phyloP scores from a whole-genome alignment of 2,113 vertebrate genomes.

The Phasianus colchicus region DNA sequence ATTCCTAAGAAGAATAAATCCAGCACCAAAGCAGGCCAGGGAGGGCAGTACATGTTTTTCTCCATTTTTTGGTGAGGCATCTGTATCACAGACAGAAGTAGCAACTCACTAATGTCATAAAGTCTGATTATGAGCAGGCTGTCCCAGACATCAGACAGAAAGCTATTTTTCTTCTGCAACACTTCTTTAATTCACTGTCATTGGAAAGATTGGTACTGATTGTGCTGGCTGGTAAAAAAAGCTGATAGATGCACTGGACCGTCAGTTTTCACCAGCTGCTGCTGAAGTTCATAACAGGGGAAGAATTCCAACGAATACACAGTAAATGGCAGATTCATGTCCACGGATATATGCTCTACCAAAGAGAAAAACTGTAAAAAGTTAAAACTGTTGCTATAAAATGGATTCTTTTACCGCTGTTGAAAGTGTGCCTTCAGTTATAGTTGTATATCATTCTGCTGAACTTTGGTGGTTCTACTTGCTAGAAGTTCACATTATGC shows the following conservation, averaged over 20 bases:
- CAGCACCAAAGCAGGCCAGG: not conserved
- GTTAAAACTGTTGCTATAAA: not conserved
- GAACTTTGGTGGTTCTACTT: slow-evolving; percentile 34
- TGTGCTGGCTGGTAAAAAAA: not conserved
- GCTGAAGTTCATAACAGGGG: not conserved
- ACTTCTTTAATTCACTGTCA: not conserved
- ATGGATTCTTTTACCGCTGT: not conserved
- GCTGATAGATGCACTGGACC: not conserved
- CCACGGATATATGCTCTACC: not conserved
- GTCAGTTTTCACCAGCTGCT: not conserved
- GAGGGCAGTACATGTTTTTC: not conserved
- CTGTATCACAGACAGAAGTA: not conserved
- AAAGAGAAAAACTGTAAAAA: not conserved
- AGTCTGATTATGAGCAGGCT: not conserved
- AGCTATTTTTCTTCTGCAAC: not conserved
- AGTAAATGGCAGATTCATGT: not conserved
- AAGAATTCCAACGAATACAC: not conserved
- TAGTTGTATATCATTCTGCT: not conserved
- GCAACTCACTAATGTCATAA: not conserved
- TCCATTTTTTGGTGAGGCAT: not conserved
- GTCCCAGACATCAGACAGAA: not conserved
- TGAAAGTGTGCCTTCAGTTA: slow-evolving; percentile 4
- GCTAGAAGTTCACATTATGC: not conserved
- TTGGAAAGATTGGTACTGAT: not conserved
- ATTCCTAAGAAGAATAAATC: not conserved